phyloP scores from a whole-genome alignment of 2,113 vertebrate genomes.

The Leiothrix lutea region DNA sequence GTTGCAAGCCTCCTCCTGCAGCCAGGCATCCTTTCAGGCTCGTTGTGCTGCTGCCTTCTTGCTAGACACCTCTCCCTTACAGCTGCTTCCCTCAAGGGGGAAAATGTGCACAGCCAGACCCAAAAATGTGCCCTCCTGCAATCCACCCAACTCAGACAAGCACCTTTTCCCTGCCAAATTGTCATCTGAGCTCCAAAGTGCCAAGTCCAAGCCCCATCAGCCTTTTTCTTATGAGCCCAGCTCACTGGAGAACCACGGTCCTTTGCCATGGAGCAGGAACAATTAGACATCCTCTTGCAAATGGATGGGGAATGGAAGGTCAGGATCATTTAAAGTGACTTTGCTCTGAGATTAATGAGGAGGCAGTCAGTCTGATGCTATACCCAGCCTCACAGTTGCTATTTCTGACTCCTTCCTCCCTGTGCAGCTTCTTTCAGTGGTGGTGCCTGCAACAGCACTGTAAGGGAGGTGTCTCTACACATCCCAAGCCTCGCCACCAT shows the following conservation, averaged over 20 bases:
- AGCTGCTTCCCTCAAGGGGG: neutral
- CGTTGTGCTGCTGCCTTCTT: neutral
- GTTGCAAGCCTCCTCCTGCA: neutral
- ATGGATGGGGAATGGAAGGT: neutral
- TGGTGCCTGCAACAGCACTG: rapidly evolving
- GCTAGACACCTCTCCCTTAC: neutral
- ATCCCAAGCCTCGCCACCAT: neutral
- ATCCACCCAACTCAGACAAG: neutral
- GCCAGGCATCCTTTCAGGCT: neutral
- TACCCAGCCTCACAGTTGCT: neutral
- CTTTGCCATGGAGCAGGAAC: neutral
- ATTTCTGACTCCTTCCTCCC: neutral
- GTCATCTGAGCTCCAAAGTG: neutral
- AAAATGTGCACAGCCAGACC: neutral
- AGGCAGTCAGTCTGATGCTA: neutral
- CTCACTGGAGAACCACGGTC: neutral
- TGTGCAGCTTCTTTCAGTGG: neutral
- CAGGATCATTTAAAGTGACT: neutral
- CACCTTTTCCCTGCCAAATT: neutral
- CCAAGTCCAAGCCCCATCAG: neutral
- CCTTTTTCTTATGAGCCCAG: neutral
- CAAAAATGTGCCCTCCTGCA: neutral
- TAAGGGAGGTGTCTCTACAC: neutral
- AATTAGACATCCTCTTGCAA: neutral
- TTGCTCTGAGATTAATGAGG: neutral